Evolutionary conservation across 2,797 vertebrate genomes (phyloP).

Genomic region (Neosilurus mollespiculum): DNA sequence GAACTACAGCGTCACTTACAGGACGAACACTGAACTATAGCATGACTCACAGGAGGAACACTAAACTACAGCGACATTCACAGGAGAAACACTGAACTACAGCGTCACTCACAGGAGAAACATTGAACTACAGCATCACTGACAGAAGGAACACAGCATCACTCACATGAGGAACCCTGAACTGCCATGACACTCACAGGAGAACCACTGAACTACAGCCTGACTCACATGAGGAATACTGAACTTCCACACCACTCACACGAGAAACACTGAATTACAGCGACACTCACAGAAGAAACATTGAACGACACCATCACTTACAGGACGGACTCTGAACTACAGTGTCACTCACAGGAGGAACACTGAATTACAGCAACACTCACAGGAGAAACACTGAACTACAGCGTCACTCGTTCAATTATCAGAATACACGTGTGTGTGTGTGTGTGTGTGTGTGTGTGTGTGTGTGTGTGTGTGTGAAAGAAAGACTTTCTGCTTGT

Average conservation of each 20-base stretch:
- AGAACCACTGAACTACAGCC: not conserved
- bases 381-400: not conserved
- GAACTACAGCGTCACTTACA: slow-evolving; percentile 35
- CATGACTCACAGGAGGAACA: not conserved
- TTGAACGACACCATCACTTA: slow-evolving; percentile 38
- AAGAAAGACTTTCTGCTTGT: slow-evolving; percentile 67
- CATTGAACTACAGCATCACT: not conserved
- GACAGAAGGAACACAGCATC: too few relatives aligned
- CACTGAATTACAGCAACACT: not conserved
- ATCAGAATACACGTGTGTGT: not conserved
- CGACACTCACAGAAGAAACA: slow-evolving; percentile 39
- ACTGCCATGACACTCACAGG: slow-evolving; percentile 29
- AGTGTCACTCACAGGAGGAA: too few relatives aligned
- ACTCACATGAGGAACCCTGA: slow-evolving; percentile 48
- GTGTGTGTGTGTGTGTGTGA: slow-evolving; percentile 50
- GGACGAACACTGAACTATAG: not conserved
- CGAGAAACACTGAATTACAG: too few relatives aligned
- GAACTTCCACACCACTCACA: not conserved
- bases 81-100: too few relatives aligned
- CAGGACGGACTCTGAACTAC: not conserved
- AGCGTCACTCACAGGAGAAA: too few relatives aligned
- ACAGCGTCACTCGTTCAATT: too few relatives aligned
- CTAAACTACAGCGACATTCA: not conserved
- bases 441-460: slow-evolving; percentile 28
- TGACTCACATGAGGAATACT: too few relatives aligned